Percentiles rank a stretch among this genome's conserved stretches.
phyloP scores from a whole-genome alignment of 92 coral and sea anemone genomes.

The Ricordea florida region DNA sequence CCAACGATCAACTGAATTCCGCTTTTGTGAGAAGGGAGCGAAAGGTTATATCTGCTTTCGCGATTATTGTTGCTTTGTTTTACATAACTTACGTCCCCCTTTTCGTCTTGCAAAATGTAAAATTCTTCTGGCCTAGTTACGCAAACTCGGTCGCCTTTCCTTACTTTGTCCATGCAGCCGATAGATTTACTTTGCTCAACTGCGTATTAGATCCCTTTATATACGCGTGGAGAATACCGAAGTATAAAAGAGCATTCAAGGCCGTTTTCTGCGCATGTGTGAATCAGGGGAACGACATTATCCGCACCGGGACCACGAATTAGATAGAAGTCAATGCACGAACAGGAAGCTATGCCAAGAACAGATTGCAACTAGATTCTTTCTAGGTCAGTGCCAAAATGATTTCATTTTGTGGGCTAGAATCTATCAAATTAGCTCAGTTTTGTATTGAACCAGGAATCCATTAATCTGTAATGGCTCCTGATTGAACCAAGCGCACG shows the following conservation, averaged over 20 bases:
- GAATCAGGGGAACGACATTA: too few relatives aligned
- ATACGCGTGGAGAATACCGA: conserved; percentile 40
- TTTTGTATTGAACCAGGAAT: too few relatives aligned
- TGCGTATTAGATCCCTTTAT: conserved; percentile 37
- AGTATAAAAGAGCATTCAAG: conserved; percentile 13
- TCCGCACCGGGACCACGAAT: too few relatives aligned
- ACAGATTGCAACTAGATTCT: too few relatives aligned
- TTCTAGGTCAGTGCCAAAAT: too few relatives aligned
- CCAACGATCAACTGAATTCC: neutral
- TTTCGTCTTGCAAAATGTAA: neutral
- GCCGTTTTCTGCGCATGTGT: conserved; percentile 1
- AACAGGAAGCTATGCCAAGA: too few relatives aligned
- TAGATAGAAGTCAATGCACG: too few relatives aligned
- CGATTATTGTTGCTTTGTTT: neutral
- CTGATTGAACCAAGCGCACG: too few relatives aligned
- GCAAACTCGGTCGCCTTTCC: neutral
- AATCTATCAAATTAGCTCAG: too few relatives aligned
- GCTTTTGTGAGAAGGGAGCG: neutral
- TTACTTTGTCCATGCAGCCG: neutral
- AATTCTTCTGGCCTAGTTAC: neutral
- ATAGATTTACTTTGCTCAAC: conserved; percentile 29
- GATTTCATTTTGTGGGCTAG: too few relatives aligned
- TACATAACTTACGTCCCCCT: neutral
- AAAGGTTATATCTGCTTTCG: neutral
- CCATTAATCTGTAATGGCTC: too few relatives aligned